A percentile compares a stretch with the other conserved stretches of the same genome.
Evolutionary conservation across 1,140 invertebrate species (phyloP).

Genomic region (Plectrocnemia conspersa): DNA sequence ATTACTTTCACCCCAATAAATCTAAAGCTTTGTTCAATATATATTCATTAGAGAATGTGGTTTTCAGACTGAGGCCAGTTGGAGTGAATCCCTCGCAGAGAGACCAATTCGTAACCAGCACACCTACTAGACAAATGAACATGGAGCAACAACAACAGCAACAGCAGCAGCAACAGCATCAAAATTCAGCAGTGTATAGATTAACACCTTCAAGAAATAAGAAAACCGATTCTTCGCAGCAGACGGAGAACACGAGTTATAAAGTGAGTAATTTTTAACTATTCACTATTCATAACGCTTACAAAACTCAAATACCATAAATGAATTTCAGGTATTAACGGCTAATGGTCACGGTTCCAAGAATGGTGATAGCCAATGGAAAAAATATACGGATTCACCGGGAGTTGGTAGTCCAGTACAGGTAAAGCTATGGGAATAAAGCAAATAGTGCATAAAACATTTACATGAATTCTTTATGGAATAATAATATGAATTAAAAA

Average conservation of each 20-base stretch:
- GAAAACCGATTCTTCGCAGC: constrained; percentile 49
- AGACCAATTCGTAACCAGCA: neutral
- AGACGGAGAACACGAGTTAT: constrained; percentile 40
- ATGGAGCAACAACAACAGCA: constrained; percentile 35
- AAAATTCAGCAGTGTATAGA: constrained; percentile 19
- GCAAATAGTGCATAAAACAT: too few relatives aligned
- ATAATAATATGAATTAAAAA: too few relatives aligned
- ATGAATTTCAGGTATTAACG: constrained; percentile 27
- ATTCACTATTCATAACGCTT: too few relatives aligned
- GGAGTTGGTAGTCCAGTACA: constrained; percentile 53
- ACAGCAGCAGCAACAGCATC: constrained; percentile 26
- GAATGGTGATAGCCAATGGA: constrained; percentile 49
- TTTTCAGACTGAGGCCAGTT: constrained; percentile 37
- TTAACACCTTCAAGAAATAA: constrained; percentile 29
- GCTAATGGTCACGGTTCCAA: constrained; percentile 33
- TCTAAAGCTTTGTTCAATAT: constrained; percentile 9
- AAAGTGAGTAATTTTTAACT: constrained; percentile 25
- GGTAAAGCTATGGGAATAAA: constrained; percentile 39
- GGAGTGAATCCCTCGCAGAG: constrained; percentile 33
- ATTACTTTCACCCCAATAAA: constrained; percentile 11
- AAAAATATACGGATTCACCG: constrained; percentile 54
- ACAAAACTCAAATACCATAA: constrained; percentile 11
- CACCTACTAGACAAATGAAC: constrained; percentile 9
- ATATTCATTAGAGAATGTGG: constrained; percentile 14
- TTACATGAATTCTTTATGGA: too few relatives aligned